These are phyloP conservation scores for Branchinecta sandiegonensis DNA, from an alignment of 2,888 invertebrate species.

Conservation along the genomic window DNA sequence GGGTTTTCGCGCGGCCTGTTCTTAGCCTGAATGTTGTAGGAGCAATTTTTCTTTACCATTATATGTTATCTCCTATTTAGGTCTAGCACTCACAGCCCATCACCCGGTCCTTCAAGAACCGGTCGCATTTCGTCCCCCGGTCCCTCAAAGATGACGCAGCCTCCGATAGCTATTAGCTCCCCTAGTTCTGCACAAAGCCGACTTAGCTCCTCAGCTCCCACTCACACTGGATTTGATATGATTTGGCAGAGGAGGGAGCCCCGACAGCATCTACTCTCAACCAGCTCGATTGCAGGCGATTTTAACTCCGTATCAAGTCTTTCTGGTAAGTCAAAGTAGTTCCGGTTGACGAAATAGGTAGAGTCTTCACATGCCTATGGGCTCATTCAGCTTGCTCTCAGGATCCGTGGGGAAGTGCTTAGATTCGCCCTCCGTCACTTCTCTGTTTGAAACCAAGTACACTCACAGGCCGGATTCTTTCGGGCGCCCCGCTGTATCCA, in stretches of 20 bases:
- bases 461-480: no score
- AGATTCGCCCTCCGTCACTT: no score
- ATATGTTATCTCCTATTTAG: not conserved
- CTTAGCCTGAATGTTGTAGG: no score
- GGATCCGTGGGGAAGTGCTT: no score
- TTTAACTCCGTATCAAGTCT: slow-evolving; percentile 43
- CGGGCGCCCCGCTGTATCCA: no score
- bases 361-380: no score
- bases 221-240: slow-evolving; percentile 46
- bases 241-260: slow-evolving; percentile 79
- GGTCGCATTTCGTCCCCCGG: not conserved
- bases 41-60: no score
- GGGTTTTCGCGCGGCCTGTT: no score
- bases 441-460: no score
- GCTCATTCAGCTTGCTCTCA: no score
- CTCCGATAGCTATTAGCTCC: not conserved
- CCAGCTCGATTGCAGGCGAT: slow-evolving; percentile 50
- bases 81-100: slow-evolving; percentile 6
- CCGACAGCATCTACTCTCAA: slow-evolving; percentile 66
- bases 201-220: slow-evolving; percentile 73
- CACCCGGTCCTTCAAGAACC: not conserved
- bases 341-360: no score
- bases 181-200: slow-evolving; percentile 33
- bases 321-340: slow-evolving; percentile 24
- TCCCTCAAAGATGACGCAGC: slow-evolving; percentile 13